These are phyloP conservation scores for Eurytoma adleriae DNA, from an alignment of 2,888 invertebrate genomes.

Conservation along the genomic window DNA sequence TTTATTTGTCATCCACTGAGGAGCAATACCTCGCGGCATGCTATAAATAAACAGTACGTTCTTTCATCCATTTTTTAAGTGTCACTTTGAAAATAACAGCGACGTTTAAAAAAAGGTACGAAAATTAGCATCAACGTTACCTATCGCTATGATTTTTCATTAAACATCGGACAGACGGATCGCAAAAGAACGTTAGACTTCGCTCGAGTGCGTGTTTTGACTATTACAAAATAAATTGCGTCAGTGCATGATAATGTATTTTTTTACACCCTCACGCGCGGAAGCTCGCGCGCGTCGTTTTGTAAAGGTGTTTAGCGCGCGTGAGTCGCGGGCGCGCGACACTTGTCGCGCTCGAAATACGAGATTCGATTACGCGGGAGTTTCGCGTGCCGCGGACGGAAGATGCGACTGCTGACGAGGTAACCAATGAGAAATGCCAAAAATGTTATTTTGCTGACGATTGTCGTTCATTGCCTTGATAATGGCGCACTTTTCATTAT, in stretches of 20 bases:
- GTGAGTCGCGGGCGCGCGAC: background rate
- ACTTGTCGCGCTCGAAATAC: constrained; percentile 3
- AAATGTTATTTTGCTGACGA: constrained; percentile 9
- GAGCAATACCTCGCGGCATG: too few relatives aligned
- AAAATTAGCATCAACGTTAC: too few relatives aligned
- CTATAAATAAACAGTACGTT: too few relatives aligned
- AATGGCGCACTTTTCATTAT: too few relatives aligned
- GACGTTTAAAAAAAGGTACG: too few relatives aligned
- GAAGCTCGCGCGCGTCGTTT: constrained; percentile 5
- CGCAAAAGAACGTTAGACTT: background rate
- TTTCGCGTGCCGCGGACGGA: constrained; percentile 1
- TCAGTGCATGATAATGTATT: constrained; percentile 34
- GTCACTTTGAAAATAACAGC: too few relatives aligned
- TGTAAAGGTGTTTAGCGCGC: constrained; percentile 25
- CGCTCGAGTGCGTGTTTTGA: constrained; percentile 12
- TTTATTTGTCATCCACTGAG: too few relatives aligned
- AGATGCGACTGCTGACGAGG: constrained; percentile 6
- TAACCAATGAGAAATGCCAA: background rate
- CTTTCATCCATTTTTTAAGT: too few relatives aligned
- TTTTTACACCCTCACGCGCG: constrained; percentile 31
- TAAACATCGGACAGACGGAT: background rate
- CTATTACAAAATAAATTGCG: constrained; percentile 44
- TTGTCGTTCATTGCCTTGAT: background rate
- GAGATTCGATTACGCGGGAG: constrained; percentile 33
- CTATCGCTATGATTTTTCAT: too few relatives aligned